Evolutionary conservation across 2,888 invertebrate species (phyloP).

Genomic region (Hyalella azteca): DNA sequence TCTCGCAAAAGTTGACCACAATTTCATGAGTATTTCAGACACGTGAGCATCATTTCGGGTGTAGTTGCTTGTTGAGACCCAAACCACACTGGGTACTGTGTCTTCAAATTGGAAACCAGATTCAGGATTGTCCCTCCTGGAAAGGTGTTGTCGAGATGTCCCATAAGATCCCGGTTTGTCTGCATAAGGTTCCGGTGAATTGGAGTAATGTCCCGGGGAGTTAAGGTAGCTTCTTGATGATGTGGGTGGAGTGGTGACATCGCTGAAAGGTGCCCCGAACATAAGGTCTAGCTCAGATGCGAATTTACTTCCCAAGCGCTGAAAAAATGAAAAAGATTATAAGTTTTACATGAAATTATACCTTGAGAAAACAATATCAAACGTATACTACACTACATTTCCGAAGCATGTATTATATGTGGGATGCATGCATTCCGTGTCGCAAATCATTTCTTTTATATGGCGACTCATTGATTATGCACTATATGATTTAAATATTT

Average conservation of each 20-base stretch:
- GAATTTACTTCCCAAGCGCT: conserved; percentile 53
- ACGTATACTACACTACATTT: no score
- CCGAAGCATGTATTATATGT: no score
- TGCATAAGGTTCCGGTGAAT: not conserved
- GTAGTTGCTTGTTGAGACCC: conserved; percentile 42
- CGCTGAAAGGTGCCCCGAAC: conserved; percentile 55
- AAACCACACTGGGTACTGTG: not conserved
- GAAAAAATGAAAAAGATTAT: not conserved
- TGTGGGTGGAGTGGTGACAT: conserved; percentile 18
- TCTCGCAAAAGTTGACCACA: conserved; percentile 58
- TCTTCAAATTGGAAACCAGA: not conserved
- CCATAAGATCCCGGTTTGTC: not conserved
- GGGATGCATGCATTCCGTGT: no score
- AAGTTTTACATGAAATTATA: not conserved
- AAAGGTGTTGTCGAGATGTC: not conserved
- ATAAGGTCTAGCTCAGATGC: conserved; percentile 52
- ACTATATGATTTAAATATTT: no score
- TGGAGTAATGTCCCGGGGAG: not conserved
- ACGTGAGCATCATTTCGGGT: conserved; percentile 62
- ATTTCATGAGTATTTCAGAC: conserved; percentile 81
- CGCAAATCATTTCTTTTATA: no score
- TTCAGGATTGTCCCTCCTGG: not conserved
- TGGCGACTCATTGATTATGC: not conserved
- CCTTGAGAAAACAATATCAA: no score
- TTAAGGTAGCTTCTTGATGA: not conserved